Evolutionary conservation across 2,113 vertebrate species (phyloP).

Genomic region (Cinclus mexicanus): DNA sequence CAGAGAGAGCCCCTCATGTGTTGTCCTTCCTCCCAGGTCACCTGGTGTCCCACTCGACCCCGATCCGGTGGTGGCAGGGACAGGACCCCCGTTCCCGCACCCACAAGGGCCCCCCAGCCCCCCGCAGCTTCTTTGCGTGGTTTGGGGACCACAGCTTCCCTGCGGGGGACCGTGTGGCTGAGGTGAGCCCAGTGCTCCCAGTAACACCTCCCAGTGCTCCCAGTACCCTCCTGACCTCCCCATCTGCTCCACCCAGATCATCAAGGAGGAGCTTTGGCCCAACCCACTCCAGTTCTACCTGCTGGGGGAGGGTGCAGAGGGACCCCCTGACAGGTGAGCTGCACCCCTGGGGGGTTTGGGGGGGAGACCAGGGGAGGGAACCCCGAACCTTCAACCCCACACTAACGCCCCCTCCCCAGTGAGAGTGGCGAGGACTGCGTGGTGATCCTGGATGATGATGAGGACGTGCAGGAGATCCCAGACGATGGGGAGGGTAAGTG

Average conservation of each 20-base stretch:
- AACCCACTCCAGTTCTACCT: not conserved
- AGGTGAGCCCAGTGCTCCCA: not conserved
- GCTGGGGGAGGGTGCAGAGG: not conserved
- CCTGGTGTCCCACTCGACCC: not conserved
- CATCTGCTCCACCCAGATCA: not conserved
- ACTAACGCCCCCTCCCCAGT: not conserved
- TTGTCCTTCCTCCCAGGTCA: not conserved
- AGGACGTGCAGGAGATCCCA: not conserved
- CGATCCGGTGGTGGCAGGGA: not conserved
- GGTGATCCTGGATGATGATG: not conserved
- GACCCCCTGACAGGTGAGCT: not conserved
- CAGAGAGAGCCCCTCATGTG: rapidly evolving
- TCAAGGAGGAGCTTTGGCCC: not conserved
- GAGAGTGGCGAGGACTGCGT: not conserved
- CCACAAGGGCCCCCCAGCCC: not conserved
- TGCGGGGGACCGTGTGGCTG: not conserved
- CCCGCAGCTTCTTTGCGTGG: not conserved
- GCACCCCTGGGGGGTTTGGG: no score
- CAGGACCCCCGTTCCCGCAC: not conserved
- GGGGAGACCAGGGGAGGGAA: no score
- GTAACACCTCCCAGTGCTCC: not conserved
- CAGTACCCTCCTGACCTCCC: not conserved
- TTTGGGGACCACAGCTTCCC: not conserved
- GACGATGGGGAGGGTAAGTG: not conserved
- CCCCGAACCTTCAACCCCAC: not conserved